Conservation (phyloP, 1,140 invertebrate genomes). For the Micrasema longulum region DNA sequence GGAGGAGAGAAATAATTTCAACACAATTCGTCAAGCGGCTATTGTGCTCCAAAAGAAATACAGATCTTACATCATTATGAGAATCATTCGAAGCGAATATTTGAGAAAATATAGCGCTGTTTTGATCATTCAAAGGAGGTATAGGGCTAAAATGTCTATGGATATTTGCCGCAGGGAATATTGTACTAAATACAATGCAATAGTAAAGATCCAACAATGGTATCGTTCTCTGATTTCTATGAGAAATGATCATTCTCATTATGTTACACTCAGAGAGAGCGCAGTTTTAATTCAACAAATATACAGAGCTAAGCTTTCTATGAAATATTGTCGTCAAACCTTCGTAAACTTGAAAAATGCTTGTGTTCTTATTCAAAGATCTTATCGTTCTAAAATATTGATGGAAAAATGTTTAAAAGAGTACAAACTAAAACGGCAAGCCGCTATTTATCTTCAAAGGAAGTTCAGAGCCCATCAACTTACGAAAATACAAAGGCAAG, state of each 20-base stretch:
- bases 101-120: constrained; percentile 29
- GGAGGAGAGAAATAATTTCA: constrained; percentile 40
- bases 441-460: constrained; percentile 59
- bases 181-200: constrained; percentile 36
- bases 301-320: not conserved
- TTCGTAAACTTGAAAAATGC: constrained; percentile 57
- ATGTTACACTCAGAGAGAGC: constrained; percentile 2
- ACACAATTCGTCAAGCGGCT: constrained; percentile 44
- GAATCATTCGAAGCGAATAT: constrained; percentile 29
- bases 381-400: constrained; percentile 51
- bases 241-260: not conserved
- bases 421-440: constrained; percentile 56
- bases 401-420: constrained; percentile 53
- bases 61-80: constrained; percentile 54
- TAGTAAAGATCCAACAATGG: constrained; percentile 53
- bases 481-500: constrained; percentile 57
- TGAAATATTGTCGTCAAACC: constrained; percentile 19
- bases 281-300: constrained; percentile 15
- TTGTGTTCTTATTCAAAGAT: constrained; percentile 55
- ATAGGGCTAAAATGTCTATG: constrained; percentile 28
- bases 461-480: constrained; percentile 58
- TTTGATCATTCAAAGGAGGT: constrained; percentile 13
- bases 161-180: constrained; percentile 31
- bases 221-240: constrained; percentile 14
- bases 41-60: constrained; percentile 62